Conservation (phyloP, 2,888 invertebrate genomes). For the Sarcophaga subvicina region DNA sequence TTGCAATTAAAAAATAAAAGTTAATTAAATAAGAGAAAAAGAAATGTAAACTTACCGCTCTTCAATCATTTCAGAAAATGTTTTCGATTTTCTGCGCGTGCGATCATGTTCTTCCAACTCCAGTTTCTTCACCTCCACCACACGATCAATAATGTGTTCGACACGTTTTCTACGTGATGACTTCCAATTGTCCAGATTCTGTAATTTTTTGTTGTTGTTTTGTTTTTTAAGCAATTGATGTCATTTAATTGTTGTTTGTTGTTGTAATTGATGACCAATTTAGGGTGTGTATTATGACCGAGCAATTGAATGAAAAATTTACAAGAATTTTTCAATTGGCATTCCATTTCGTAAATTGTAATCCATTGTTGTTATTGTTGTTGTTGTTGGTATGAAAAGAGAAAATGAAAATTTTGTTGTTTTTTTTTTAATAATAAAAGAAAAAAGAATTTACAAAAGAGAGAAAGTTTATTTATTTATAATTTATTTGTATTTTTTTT, state of each 20-base stretch:
- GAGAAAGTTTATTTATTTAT: conserved; percentile 63
- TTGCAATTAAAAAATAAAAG: too few species aligned
- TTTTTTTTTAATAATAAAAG: conserved; percentile 12
- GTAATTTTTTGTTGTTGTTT: conserved; percentile 57
- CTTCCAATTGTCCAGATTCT: conserved; percentile 98
- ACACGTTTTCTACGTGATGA: conserved; percentile 95
- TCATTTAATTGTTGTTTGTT: background rate
- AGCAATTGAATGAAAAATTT: too few species aligned
- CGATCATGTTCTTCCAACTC: conserved; percentile 90
- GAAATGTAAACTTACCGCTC: conserved; percentile 85
- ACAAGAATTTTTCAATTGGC: background rate
- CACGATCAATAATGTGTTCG: conserved; percentile 94
- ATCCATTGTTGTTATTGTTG: background rate
- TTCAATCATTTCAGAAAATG: conserved; percentile 97
- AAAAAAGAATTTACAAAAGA: conserved; percentile 43
- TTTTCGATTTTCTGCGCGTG: conserved; percentile 91
- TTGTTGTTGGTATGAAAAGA: conserved; percentile 47
- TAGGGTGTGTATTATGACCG: background rate
- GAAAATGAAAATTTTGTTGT: conserved; percentile 1
- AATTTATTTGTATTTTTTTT: conserved; percentile 17
- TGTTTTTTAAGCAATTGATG: background rate
- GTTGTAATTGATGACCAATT: background rate
- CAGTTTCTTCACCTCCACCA: conserved; percentile 93
- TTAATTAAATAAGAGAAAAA: too few species aligned
- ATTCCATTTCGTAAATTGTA: conserved; percentile 31